These are phyloP conservation scores for Caerostris extrusa DNA, from an alignment of 1,140 invertebrate species.

Conservation along the genomic window DNA sequence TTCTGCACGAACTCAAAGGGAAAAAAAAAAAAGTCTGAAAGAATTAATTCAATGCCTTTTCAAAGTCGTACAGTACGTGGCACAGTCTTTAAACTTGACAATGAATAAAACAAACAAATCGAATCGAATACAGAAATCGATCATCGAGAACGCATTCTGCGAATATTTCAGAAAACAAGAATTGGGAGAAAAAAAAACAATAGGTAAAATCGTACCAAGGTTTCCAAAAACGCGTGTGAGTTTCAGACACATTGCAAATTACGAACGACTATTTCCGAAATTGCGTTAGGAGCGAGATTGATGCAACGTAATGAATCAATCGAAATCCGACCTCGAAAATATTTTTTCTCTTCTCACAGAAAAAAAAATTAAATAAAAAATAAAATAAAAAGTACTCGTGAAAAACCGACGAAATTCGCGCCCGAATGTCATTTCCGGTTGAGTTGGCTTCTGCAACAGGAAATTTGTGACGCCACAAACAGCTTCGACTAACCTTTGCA, in stretches of 20 bases:
- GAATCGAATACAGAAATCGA: background rate
- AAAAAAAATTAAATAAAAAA: no score
- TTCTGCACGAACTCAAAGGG: no score
- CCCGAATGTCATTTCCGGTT: constrained; percentile 73
- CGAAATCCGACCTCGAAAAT: constrained; percentile 64
- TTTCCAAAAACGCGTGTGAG: background rate
- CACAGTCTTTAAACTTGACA: background rate
- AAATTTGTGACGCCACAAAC: constrained; percentile 57
- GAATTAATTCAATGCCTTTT: no score
- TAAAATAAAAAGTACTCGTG: background rate
- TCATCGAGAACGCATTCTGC: constrained; percentile 19
- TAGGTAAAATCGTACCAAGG: background rate
- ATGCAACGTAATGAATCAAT: constrained; percentile 71
- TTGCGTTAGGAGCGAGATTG: constrained; percentile 49
- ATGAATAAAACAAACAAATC: background rate
- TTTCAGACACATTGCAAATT: constrained; percentile 12
- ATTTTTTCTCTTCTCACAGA: background rate
- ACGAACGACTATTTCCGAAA: constrained; percentile 57
- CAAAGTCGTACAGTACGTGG: no score
- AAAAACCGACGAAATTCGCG: constrained; percentile 62
- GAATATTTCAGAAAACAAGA: background rate
- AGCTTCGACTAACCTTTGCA: constrained; percentile 10
- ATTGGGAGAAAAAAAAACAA: background rate
- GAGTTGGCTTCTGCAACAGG: constrained; percentile 70
- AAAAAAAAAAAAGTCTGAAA: no score